These are phyloP conservation scores for Scrobipalpa atriplicella DNA, from an alignment of 2,888 invertebrate genomes.

Conservation along the genomic window DNA sequence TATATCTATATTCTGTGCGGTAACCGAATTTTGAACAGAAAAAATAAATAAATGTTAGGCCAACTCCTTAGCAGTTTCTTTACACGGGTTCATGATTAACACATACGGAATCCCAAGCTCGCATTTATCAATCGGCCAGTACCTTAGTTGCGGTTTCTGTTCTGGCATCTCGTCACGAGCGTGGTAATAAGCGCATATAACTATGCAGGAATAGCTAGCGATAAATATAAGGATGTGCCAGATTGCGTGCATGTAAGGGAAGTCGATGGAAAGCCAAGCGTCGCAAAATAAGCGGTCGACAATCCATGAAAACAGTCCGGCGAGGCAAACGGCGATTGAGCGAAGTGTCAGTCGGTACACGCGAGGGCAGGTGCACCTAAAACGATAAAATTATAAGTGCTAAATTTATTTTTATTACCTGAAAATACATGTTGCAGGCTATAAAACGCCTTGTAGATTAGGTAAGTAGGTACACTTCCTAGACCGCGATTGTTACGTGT, in stretches of 20 bases:
- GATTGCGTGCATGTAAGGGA: conserved; percentile 91
- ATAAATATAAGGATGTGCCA: conserved; percentile 93
- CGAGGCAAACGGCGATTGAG: conserved; percentile 85
- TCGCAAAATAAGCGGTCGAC: conserved; percentile 91
- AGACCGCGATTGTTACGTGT: no score
- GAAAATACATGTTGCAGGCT: no score
- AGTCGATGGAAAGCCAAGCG: conserved; percentile 89
- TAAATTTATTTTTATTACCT: not conserved
- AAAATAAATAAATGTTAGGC: no score
- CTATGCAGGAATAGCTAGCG: conserved; percentile 89
- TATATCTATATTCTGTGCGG: no score
- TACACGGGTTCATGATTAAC: conserved; percentile 84
- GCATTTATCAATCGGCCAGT: conserved; percentile 90
- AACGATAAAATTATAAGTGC: conserved; percentile 32
- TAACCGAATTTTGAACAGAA: no score
- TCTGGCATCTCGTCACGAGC: conserved; percentile 88
- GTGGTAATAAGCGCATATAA: conserved; percentile 91
- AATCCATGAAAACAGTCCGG: conserved; percentile 90
- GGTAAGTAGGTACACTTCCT: no score
- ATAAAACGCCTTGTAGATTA: no score
- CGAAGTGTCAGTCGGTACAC: conserved; percentile 88
- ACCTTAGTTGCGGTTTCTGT: conserved; percentile 86
- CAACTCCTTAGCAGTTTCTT: conserved; percentile 63
- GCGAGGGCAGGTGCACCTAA: conserved; percentile 83
- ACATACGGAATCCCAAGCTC: conserved; percentile 91